phyloP scores from a whole-genome alignment of 37 sponge, comb jelly and placozoan species.

The Chondrosia reniformis region DNA sequence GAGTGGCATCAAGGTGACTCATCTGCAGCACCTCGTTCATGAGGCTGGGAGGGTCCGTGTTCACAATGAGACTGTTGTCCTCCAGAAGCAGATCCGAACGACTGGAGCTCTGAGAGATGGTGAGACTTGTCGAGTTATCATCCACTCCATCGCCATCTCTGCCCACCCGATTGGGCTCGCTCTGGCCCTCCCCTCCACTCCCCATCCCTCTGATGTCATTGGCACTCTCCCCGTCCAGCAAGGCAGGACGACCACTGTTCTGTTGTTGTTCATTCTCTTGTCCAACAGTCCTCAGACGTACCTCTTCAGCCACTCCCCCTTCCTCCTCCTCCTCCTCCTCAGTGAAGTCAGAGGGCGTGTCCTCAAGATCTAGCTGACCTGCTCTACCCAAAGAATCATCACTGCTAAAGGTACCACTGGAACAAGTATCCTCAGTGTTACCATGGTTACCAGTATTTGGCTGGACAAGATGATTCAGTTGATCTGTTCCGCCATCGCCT shows the following conservation, averaged over 20 bases:
- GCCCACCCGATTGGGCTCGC: no score
- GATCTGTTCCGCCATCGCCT: no score
- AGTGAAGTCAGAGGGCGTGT: background rate
- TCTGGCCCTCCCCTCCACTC: no score
- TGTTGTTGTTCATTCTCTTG: background rate
- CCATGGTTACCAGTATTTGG: no score
- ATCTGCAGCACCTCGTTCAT: constrained; percentile 38
- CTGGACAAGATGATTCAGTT: no score
- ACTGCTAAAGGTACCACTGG: background rate
- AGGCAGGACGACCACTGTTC: background rate
- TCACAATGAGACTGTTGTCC: constrained; percentile 8
- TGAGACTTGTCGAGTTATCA: no score
- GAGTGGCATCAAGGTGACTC: constrained; percentile 26
- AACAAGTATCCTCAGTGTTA: background rate
- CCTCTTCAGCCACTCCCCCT: background rate
- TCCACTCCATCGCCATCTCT: background rate
- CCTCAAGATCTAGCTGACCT: background rate
- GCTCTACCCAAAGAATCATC: background rate
- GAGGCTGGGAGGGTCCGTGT: constrained; percentile 22
- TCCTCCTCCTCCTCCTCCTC: background rate
- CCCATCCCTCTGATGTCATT: background rate
- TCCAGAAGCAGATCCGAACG: no score
- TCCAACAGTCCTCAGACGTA: constrained; percentile 10
- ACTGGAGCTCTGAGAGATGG: no score
- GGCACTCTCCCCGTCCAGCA: background rate